These are phyloP conservation scores for Patiria pectinifera DNA, from an alignment of 53 echinoderm and acorn worm genomes.

Conservation along the genomic window DNA sequence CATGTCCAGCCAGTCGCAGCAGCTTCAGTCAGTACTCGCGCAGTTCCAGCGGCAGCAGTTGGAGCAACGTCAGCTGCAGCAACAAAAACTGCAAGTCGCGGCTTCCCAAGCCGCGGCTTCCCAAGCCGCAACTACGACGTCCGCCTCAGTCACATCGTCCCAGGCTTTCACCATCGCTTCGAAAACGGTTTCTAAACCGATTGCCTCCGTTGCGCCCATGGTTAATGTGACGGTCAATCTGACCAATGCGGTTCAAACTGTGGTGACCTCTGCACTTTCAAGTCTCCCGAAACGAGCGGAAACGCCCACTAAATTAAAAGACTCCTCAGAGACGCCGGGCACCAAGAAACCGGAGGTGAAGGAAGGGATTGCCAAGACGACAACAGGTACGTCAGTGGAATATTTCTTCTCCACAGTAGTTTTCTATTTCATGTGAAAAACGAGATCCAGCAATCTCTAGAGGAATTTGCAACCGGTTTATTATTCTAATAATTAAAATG, in stretches of 20 bases:
- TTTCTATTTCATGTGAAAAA: not conserved
- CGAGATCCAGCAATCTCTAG: too few species aligned
- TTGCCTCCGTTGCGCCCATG: constrained; percentile 55
- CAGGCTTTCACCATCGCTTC: constrained; percentile 5
- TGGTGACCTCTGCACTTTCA: constrained; percentile 8
- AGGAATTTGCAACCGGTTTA: not conserved
- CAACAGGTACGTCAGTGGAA: constrained; percentile 26
- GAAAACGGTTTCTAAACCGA: constrained; percentile 16
- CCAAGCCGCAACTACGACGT: constrained; percentile 13
- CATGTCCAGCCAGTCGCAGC: constrained; percentile 37
- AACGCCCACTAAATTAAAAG: constrained; percentile 33
- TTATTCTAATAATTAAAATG: too few species aligned
- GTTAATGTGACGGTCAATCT: constrained; percentile 37
- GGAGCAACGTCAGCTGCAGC: constrained; percentile 69
- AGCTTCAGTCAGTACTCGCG: constrained; percentile 68
- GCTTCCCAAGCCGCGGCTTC: constrained; percentile 13
- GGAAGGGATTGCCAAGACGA: constrained; percentile 34
- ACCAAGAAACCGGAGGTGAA: not conserved
- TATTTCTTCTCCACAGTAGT: not conserved
- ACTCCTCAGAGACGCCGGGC: not conserved
- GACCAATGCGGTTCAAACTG: constrained; percentile 9
- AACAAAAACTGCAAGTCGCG: constrained; percentile 53
- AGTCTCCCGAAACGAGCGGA: not conserved
- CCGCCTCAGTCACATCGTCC: not conserved
- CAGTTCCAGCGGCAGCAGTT: constrained; percentile 75